Conservation (phyloP, 2,797 vertebrate species). For the Sebastes taczanowskii region DNA sequence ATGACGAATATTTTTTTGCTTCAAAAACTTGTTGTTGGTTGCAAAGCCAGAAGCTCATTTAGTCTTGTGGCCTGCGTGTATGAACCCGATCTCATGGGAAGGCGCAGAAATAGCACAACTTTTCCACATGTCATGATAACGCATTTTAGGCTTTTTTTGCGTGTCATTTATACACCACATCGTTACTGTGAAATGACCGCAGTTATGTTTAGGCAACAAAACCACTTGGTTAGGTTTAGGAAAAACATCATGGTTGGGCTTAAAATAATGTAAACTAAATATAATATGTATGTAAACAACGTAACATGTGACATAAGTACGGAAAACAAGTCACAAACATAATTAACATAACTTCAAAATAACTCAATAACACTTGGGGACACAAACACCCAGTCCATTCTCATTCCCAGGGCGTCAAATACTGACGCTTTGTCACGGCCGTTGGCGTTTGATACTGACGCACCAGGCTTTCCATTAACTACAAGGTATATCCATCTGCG, state of each 20-base stretch:
- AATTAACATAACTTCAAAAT: not conserved
- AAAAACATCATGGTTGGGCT: not conserved
- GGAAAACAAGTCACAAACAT: not conserved
- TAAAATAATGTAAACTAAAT: not conserved
- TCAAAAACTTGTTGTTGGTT: not conserved
- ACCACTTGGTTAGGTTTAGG: not conserved
- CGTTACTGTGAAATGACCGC: not conserved
- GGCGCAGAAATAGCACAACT: rapidly evolving
- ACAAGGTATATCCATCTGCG: too few relatives aligned
- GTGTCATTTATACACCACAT: rapidly evolving
- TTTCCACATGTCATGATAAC: not conserved
- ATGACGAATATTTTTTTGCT: not conserved
- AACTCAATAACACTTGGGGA: too few relatives aligned
- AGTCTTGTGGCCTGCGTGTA: not conserved
- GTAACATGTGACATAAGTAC: not conserved
- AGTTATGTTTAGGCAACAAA: not conserved
- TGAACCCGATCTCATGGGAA: not conserved
- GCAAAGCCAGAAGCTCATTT: not conserved
- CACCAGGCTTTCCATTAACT: too few relatives aligned
- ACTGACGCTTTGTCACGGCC: too few relatives aligned
- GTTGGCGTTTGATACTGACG: too few relatives aligned
- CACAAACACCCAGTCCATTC: too few relatives aligned
- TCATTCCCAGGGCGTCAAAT: too few relatives aligned
- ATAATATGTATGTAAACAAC: not conserved
- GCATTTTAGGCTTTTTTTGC: not conserved